Conservation (phyloP, 2,888 invertebrate species). For the Caenorhabditis sp. region DNA sequence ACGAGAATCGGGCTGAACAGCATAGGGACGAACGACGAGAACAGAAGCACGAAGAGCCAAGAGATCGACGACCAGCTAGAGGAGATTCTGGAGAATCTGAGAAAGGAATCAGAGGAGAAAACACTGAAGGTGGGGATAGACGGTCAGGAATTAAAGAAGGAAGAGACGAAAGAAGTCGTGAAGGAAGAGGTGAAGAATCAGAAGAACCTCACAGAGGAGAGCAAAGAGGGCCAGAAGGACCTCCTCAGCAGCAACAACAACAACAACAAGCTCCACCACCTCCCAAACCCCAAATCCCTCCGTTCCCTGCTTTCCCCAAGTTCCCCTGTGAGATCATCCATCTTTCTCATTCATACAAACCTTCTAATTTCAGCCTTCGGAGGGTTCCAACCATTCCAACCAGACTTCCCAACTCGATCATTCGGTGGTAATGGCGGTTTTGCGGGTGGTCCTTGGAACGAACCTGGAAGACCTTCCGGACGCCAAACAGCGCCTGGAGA, state of each 20-base stretch:
- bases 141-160: constrained; percentile 14
- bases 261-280: constrained; percentile 55
- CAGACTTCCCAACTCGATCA: constrained; percentile 57
- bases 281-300: constrained; percentile 65
- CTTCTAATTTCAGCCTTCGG: constrained; percentile 43
- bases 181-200: constrained; percentile 21
- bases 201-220: constrained; percentile 26
- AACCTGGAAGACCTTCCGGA: constrained; percentile 65
- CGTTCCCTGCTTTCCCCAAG: constrained; percentile 67
- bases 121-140: constrained; percentile 3
- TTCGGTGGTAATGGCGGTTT: constrained; percentile 69
- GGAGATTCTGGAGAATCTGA: constrained; percentile 56
- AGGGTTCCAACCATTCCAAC: constrained; percentile 63
- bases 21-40: background rate
- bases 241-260: constrained; percentile 46
- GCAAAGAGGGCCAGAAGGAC: constrained; percentile 26
- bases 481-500: constrained; percentile 54
- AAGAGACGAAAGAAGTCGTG: constrained; percentile 3
- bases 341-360: background rate
- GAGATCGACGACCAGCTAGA: constrained; percentile 55
- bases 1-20: background rate
- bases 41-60: constrained; percentile 16
- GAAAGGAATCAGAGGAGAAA: constrained; percentile 51
- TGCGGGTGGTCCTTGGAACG: constrained; percentile 68
- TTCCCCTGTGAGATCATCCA: constrained; percentile 51